These are phyloP conservation scores for Tetraodon nigroviridis DNA, from an alignment of 2,113 vertebrate species.

Conservation along the genomic window DNA sequence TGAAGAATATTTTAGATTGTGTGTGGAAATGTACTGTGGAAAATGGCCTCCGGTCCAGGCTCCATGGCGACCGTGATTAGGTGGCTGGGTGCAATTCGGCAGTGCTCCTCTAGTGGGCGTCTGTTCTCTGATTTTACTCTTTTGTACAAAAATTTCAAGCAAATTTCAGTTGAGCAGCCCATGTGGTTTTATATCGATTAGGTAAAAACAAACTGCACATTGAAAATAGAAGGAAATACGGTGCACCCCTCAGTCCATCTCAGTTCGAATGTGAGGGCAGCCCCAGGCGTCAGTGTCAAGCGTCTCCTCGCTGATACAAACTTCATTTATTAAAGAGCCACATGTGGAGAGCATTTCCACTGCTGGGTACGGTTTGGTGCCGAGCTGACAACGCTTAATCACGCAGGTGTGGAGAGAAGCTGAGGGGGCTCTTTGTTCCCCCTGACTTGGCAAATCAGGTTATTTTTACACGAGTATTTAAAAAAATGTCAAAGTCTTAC, in stretches of 20 bases:
- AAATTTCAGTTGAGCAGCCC: not conserved
- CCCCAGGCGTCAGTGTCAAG: slow-evolving; percentile 8
- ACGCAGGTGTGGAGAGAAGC: not conserved
- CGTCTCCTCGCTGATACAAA: slow-evolving; percentile 5
- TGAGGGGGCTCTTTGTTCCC: not conserved
- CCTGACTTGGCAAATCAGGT: too few relatives aligned
- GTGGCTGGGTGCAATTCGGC: slow-evolving; percentile 37
- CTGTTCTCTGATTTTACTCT: slow-evolving; percentile 38
- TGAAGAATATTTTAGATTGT: slow-evolving; percentile 3
- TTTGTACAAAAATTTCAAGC: not conserved
- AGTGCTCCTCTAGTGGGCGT: slow-evolving; percentile 57
- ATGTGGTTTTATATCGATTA: not conserved
- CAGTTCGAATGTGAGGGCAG: not conserved
- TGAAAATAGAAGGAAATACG: not conserved
- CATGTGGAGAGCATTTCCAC: slow-evolving; percentile 14
- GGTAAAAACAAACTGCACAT: not conserved
- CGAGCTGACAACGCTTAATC: not conserved
- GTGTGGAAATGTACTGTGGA: slow-evolving; percentile 18
- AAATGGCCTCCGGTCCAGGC: slow-evolving; percentile 5
- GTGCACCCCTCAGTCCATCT: not conserved
- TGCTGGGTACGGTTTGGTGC: not conserved
- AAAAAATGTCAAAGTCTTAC: too few relatives aligned
- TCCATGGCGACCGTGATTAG: slow-evolving; percentile 9
- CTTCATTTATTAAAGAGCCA: slow-evolving; percentile 9
- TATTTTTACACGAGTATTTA: too few relatives aligned